Base-by-base conservation (phyloP, 2,113 vertebrate species). In the Phocoena sinus region DNA sequence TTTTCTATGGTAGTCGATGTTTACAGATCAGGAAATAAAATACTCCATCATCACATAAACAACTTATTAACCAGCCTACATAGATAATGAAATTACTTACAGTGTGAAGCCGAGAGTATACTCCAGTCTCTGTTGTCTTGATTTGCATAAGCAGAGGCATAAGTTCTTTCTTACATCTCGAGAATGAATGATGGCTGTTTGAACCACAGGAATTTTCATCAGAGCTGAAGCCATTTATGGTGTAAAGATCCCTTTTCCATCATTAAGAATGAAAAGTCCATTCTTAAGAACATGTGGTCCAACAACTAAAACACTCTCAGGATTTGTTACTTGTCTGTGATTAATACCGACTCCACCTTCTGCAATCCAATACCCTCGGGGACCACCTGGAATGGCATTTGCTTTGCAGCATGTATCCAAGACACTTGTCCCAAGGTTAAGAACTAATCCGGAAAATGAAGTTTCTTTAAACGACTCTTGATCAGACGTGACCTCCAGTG, bases 301-400 rank as follows among this genome's bases (percentile, higher is more conserved):
- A 0, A 99, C 97, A 91, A 99, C 93, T 92, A 99, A 99, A 38
- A 99, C 98, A 97, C 99, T 98, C 96, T 99, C 99, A 0, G 99
- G 99, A 93, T 99, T 98, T 31, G 99, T 99, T 14, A 98, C 96
- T 87, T 98, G 98, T 65, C 77, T 98, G 98, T 99, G 99, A 97
- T 99, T 99, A 97, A 99, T 99, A 98, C 99, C 99, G 94, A 99
- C 99, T 21, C 99, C 99, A 31, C 99, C 99, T 36, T 99, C 98
- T 58, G 97, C 99, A 94, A 99, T 99, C 93, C 92, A 98, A 97
- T 99, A 99, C 99, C 99, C 99, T 91, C 98, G 99, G 62, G 99
- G 97, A 33, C 99, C 99, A 5, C 99, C 98, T 28, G 99, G 99
- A 98, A 99, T 98, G 95, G 99, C 99, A 25, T 98, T 98, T 94